phyloP scores from a whole-genome alignment of 2,888 invertebrate genomes.

The Augochlorella aurata region DNA sequence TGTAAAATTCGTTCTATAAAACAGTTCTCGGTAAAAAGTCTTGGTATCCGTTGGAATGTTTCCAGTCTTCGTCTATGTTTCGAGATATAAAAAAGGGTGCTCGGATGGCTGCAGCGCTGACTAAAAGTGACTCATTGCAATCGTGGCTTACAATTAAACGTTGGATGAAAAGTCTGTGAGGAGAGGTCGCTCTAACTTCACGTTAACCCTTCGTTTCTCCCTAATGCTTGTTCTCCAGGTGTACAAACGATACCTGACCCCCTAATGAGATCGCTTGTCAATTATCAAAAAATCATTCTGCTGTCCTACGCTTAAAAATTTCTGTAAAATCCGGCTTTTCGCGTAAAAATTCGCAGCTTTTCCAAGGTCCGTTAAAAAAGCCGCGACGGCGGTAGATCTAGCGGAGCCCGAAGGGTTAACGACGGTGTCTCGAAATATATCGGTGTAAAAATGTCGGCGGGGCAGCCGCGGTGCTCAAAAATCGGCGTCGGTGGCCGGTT shows the following conservation, averaged over 20 bases:
- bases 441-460: background rate
- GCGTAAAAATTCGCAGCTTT: background rate
- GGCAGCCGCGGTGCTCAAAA: background rate
- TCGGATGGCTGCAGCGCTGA: conserved; percentile 24
- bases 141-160: background rate
- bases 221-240: too few species aligned
- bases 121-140: conserved; percentile 1
- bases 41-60: conserved; percentile 20
- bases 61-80: conserved; percentile 37
- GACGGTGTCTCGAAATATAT: background rate
- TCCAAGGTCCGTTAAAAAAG: conserved; percentile 1
- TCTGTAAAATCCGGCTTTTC: background rate
- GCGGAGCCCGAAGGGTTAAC: conserved; percentile 4
- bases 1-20: conserved; percentile 37
- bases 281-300: background rate
- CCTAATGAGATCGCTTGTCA: too few species aligned
- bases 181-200: background rate
- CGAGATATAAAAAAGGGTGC: conserved; percentile 20
- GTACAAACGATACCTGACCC: background rate
- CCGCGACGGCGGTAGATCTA: background rate
- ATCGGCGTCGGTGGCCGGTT: background rate
- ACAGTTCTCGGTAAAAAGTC: conserved; percentile 17
- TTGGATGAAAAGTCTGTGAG: background rate
- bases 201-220: background rate
- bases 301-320: background rate